These are phyloP conservation scores for Ellobium chinense DNA, from an alignment of 2,888 invertebrate species.

Conservation along the genomic window DNA sequence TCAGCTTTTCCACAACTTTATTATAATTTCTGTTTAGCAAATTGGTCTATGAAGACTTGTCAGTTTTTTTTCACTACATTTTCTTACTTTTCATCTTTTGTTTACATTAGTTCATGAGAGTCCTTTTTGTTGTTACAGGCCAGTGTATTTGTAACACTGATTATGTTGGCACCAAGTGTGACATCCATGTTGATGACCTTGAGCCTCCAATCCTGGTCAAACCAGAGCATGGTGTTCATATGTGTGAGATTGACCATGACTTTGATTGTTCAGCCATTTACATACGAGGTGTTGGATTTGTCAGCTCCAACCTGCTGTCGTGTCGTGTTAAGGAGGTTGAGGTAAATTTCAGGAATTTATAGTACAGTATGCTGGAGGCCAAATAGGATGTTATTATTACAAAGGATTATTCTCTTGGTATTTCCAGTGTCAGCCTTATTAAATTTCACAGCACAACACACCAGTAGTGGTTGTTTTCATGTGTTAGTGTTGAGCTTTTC, in stretches of 20 bases:
- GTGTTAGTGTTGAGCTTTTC: too few relatives aligned
- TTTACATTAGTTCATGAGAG: background rate
- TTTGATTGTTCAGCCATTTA: conserved; percentile 44
- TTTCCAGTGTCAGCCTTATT: too few relatives aligned
- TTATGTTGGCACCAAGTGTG: conserved; percentile 47
- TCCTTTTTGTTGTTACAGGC: conserved; percentile 29
- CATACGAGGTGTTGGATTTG: conserved; percentile 40
- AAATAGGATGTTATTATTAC: too few relatives aligned
- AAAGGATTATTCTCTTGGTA: too few relatives aligned
- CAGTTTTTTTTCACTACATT: background rate
- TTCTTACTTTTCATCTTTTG: background rate
- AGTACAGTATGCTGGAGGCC: too few relatives aligned
- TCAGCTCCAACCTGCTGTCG: conserved; percentile 46
- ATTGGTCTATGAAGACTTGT: too few relatives aligned
- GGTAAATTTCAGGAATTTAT: too few relatives aligned
- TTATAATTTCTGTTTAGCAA: too few relatives aligned
- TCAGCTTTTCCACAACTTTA: too few relatives aligned
- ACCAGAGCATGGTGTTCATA: conserved; percentile 15
- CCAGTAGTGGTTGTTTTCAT: too few relatives aligned
- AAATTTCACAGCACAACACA: too few relatives aligned
- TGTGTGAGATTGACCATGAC: conserved; percentile 38
- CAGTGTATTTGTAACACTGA: conserved; percentile 44
- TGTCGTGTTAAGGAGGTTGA: conserved; percentile 47
- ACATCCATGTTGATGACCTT: conserved; percentile 29
- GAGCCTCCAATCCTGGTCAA: conserved; percentile 16